Conservation (phyloP, 2,888 invertebrate species). For the Teinopalpus imperialis region DNA sequence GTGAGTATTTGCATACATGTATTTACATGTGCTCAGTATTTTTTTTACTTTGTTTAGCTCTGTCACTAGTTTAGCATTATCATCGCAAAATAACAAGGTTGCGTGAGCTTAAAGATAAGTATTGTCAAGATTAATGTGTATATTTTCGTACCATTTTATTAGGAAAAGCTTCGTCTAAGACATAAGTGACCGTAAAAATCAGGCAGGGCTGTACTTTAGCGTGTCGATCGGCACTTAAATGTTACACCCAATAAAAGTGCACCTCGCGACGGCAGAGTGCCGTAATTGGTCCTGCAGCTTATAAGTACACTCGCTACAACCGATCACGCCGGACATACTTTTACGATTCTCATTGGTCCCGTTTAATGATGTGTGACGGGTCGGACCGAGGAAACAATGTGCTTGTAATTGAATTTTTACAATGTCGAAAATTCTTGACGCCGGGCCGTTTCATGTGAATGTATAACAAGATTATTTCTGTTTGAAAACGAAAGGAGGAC, state of each 20-base stretch:
- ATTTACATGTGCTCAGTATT: too few relatives aligned
- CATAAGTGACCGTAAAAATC: constrained; percentile 71
- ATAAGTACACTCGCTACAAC: constrained; percentile 50
- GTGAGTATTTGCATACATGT: too few relatives aligned
- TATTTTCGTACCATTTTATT: constrained; percentile 5
- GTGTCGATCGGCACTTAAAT: constrained; percentile 79
- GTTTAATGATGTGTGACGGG: constrained; percentile 76
- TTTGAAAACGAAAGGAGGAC: too few relatives aligned
- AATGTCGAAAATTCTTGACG: constrained; percentile 48
- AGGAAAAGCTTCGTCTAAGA: constrained; percentile 33
- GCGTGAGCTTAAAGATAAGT: too few relatives aligned
- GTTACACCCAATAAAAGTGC: constrained; percentile 80
- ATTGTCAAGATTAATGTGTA: too few relatives aligned
- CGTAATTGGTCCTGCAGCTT: constrained; percentile 75
- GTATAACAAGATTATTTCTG: constrained; percentile 9
- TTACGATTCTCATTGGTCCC: constrained; percentile 76
- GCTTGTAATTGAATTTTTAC: constrained; percentile 72
- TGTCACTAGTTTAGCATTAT: too few relatives aligned
- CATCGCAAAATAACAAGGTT: too few relatives aligned
- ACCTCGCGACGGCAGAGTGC: constrained; percentile 58
- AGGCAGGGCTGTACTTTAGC: constrained; percentile 58
- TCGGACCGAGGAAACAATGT: constrained; percentile 63
- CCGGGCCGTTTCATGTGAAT: constrained; percentile 23
- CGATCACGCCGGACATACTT: constrained; percentile 60
- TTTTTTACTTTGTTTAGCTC: too few relatives aligned